Base-by-base conservation (phyloP, 2,797 vertebrate species). In the Catostomus latipinnis region DNA sequence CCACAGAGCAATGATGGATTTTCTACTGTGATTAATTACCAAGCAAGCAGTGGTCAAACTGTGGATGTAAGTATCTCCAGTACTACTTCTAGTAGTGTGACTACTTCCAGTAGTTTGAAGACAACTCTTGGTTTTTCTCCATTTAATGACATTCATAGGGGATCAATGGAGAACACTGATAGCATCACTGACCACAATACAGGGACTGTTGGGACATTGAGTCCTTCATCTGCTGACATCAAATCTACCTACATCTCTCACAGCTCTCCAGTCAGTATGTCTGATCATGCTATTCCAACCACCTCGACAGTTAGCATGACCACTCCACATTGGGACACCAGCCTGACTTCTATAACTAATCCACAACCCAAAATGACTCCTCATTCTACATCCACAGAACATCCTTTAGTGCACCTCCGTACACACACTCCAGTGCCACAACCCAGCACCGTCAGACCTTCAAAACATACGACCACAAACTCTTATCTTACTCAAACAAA, bases 371-470 rank as follows among this genome's bases (percentile, higher is more conserved):
- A 50, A 48, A 54, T 50, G 13, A 66, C 72, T n/a, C n/a, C 75
- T 14, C 13, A 63, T 8, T 9, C 63, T 0, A 82, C 80, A 0
- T 62, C 83, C 8, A 69, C 86, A 13, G 13, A 84, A 9, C 76
- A 14, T 0, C 46, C 75, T 9, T 60, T 52, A 12, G 18, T 56
- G 43, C 7, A 48, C 7, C 6, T 74, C 80, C 76, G n/a, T 57
- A 1, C 10, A 11, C 46, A 83, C 69, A 0, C 65, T 83, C 58
- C 49, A 14, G 50, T 54, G 48, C 34, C 22, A 49, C 54, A 60
- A 11, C 8, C 10, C 16, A 48, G 74, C 43, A 78, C 76, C 69
- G 66, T 71, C 83, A 4, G 34, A 49, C 45, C 22, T 71, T 0
- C 22, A 16, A 18, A n/a, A 61, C 16, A 45, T 12, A 14, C 14